Percentiles rank a stretch among this genome's conserved stretches.
phyloP scores from a whole-genome alignment of 2,797 vertebrate genomes.

The Gobionotothen gibberifrons region DNA sequence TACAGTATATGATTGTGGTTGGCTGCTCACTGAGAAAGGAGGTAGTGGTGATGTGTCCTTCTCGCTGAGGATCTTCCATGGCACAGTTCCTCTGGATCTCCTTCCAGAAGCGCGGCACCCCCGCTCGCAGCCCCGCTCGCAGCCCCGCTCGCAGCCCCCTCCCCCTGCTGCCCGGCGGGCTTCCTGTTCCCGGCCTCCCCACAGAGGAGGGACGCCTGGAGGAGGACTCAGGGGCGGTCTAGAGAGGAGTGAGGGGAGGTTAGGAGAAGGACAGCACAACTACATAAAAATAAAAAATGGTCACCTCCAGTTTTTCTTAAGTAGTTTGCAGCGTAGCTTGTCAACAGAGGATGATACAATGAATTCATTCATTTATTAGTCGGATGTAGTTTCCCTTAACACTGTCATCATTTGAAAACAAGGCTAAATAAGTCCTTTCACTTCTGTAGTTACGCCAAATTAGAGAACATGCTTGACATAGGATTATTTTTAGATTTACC shows the following conservation, averaged over 20 bases:
- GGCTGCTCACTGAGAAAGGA: conserved; percentile 73
- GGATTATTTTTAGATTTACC: neutral
- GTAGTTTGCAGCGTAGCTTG: neutral
- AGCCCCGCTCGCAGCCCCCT: conserved; percentile 71
- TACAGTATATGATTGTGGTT: neutral
- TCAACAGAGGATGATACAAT: neutral
- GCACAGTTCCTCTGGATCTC: conserved; percentile 79
- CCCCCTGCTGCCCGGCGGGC: conserved; percentile 70
- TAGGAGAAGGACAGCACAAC: neutral
- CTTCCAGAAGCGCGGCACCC: conserved; percentile 79
- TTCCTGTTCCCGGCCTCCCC: conserved; percentile 20
- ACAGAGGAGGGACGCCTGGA: conserved; percentile 46
- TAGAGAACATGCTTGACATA: neutral
- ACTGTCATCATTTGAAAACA: neutral
- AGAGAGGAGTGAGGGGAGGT: conserved; percentile 4
- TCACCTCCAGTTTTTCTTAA: neutral
- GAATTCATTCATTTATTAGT: neutral
- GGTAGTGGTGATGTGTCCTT: conserved; percentile 64
- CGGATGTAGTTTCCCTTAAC: neutral
- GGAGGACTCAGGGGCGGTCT: conserved; percentile 44
- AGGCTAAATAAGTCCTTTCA: neutral
- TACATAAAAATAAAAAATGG: neutral
- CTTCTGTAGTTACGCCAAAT: neutral
- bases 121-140: conserved; percentile 68
- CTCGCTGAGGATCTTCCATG: conserved; percentile 65